Evolutionary conservation across 53 echinoderm and acorn worm genomes (phyloP), one percentile per base, ranked within the genome.

Genomic region (Echinometra lucunter): DNA sequence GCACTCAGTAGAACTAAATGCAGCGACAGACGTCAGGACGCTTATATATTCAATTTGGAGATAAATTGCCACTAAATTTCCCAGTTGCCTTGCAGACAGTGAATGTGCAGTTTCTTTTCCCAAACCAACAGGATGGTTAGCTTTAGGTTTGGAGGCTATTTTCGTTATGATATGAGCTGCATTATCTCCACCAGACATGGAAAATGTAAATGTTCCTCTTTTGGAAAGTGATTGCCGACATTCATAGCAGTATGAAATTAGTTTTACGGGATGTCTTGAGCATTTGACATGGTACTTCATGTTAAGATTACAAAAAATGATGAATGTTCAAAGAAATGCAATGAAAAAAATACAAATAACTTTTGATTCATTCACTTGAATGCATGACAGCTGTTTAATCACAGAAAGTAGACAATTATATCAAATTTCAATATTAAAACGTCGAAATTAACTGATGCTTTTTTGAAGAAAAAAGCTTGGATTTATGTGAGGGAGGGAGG

Each of bases 21-120:
- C 12, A 85, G 85, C 85, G 85, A 85, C 85, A 85, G 45, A 85
- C 85, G 45, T 45, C 85, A 85, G 47, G 85, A 45, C 40, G 49
- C 85, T 85, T 85, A 85, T 85, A 85, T 85, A 85, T 85, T 85
- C 45, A 85, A 85, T 85, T 85, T 85, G 49, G 45, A 49, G 85
- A 85, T 45, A 85, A 85, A 85, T 85, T 85, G 85, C 11, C 47
- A n/a, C 27, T 85, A 85, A 49, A 85, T 85, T 85, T 85, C 49
- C 85, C 49, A 85, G 85, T 85, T 45, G 85, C 45, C 85, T 85
- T 47, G 85, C 49, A 85, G 85, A 47, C 85, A 49, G 49, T 45
- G 85, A 47, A 85, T 49, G 85, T 85, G 40, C 42, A 85, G 37
- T 85, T 45, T 25, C n/a, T n/a, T 49, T 49, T 15, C 49, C 49